phyloP scores from a whole-genome alignment of 1,140 invertebrate species.

The Drosophila guanche region DNA sequence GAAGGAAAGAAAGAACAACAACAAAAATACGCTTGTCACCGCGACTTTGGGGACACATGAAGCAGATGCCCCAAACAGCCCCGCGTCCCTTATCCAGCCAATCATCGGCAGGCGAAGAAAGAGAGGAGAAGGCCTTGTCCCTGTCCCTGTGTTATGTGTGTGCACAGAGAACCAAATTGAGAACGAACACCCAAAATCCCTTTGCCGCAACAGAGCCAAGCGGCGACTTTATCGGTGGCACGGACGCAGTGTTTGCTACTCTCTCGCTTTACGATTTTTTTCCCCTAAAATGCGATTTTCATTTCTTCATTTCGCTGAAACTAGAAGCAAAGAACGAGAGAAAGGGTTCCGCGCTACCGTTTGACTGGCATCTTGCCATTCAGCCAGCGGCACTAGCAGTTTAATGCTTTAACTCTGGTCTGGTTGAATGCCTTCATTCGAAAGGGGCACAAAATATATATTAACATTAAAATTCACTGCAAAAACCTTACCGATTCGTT shows the following conservation, averaged over 20 bases:
- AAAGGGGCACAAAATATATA: too few relatives aligned
- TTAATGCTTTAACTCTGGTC: too few relatives aligned
- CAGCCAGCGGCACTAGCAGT: too few relatives aligned
- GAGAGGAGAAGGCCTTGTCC: neutral
- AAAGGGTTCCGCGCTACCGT: too few relatives aligned
- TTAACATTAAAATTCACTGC: too few relatives aligned
- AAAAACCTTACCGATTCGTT: too few relatives aligned
- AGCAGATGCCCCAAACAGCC: slow-evolving; percentile 32
- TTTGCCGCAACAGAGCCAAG: slow-evolving; percentile 24
- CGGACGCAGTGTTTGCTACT: neutral
- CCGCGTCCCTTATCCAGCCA: slow-evolving; percentile 11
- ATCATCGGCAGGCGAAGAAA: slow-evolving; percentile 18
- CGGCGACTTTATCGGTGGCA: slow-evolving; percentile 30
- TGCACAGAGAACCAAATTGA: slow-evolving; percentile 6
- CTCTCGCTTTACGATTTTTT: slow-evolving; percentile 30
- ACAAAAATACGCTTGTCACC: slow-evolving; percentile 43
- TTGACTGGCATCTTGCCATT: too few relatives aligned
- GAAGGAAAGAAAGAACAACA: neutral
- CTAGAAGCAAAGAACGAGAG: too few relatives aligned
- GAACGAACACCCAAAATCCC: slow-evolving; percentile 18
- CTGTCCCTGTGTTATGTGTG: slow-evolving; percentile 31
- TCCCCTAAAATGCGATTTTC: slow-evolving; percentile 54
- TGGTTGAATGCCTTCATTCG: too few relatives aligned
- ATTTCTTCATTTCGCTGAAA: slow-evolving; percentile 26
- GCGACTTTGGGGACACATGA: slow-evolving; percentile 53